Conservation (phyloP, 2,888 invertebrate species). For the Cacoxenus indagator region DNA sequence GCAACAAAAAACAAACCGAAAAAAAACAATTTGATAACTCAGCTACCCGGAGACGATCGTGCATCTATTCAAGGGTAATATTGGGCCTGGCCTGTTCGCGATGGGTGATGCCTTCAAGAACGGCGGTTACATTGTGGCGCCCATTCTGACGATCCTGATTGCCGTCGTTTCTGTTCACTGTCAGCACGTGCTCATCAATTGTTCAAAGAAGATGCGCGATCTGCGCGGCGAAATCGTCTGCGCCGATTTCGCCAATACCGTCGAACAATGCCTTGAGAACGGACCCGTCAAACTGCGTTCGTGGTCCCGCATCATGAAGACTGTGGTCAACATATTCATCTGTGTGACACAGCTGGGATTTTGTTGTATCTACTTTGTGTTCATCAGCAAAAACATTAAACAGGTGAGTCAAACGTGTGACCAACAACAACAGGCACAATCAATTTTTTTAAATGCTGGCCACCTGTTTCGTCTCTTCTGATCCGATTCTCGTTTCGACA, state of each 20-base stretch:
- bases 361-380: slow-evolving; percentile 97
- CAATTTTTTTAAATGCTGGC: too few species aligned
- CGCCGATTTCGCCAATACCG: slow-evolving; percentile 86
- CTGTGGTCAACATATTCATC: slow-evolving; percentile 86
- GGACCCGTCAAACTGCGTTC: slow-evolving; percentile 79
- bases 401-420: slow-evolving; percentile 74
- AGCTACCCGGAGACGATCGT: slow-evolving; percentile 91
- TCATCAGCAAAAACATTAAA: slow-evolving; percentile 88
- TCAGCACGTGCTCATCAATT: slow-evolving; percentile 89
- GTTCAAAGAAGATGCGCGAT: slow-evolving; percentile 78
- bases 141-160: slow-evolving; percentile 82
- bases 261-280: slow-evolving; percentile 82
- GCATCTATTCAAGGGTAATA: slow-evolving; percentile 94
- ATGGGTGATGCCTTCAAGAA: slow-evolving; percentile 96
- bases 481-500: too few species aligned
- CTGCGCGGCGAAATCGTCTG: slow-evolving; percentile 74
- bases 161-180: slow-evolving; percentile 92
- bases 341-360: slow-evolving; percentile 98
- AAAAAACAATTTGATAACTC: slow-evolving; percentile 31
- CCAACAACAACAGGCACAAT: too few species aligned
- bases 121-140: slow-evolving; percentile 88
- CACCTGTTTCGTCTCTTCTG: too few species aligned
- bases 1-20: neutral
- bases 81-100: slow-evolving; percentile 95
- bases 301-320: slow-evolving; percentile 77